Evolutionary conservation across 2,888 invertebrate species (phyloP).

Genomic region (Emmelina monodactyla): DNA sequence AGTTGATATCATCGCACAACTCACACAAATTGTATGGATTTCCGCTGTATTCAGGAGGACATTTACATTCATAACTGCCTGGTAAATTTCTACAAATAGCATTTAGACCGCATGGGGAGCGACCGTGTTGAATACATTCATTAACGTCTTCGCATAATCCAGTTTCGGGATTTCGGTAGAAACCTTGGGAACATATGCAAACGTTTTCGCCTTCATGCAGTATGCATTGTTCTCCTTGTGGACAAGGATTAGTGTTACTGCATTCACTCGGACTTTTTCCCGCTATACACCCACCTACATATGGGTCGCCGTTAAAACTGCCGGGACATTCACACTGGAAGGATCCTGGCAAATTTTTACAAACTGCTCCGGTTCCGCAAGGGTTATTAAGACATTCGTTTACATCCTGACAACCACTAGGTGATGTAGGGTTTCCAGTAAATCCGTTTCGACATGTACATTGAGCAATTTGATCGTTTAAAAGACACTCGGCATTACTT

Average conservation of each 20-base stretch:
- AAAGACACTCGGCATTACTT: constrained; percentile 87
- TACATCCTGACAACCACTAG: constrained; percentile 83
- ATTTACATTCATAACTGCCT: constrained; percentile 92
- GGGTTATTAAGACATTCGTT: constrained; percentile 85
- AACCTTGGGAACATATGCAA: constrained; percentile 89
- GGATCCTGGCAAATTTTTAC: constrained; percentile 86
- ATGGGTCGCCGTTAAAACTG: constrained; percentile 81
- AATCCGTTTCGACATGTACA: constrained; percentile 86
- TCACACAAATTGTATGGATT: constrained; percentile 90
- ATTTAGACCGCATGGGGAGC: constrained; percentile 85
- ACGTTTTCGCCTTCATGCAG: constrained; percentile 81
- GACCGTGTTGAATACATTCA: constrained; percentile 81
- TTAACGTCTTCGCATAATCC: constrained; percentile 85
- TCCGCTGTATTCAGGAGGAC: constrained; percentile 86
- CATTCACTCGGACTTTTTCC: constrained; percentile 73
- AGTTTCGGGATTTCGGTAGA: constrained; percentile 75
- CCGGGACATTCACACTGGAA: constrained; percentile 90
- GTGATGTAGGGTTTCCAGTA: constrained; percentile 71
- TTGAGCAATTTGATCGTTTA: constrained; percentile 82
- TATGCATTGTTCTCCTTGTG: constrained; percentile 85
- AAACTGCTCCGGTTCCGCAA: constrained; percentile 85
- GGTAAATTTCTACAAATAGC: constrained; percentile 92
- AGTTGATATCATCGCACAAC: constrained; percentile 82
- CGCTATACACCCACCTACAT: constrained; percentile 77
- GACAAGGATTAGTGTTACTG: constrained; percentile 79